These are phyloP conservation scores for Napeogenes sylphis DNA, from an alignment of 2,888 invertebrate species.

Conservation along the genomic window DNA sequence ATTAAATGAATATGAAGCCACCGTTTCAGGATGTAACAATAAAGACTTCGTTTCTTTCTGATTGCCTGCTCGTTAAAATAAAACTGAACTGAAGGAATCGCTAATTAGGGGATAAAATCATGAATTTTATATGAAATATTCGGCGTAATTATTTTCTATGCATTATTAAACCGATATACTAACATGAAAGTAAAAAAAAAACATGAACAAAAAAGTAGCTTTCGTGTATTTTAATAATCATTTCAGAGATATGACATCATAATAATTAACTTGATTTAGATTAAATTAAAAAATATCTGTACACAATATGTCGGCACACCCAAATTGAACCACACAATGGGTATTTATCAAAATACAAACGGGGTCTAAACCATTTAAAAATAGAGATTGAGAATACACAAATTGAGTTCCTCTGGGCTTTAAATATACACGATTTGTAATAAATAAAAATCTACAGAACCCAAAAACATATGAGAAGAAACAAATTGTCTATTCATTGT, in stretches of 20 bases:
- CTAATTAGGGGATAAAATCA: slow-evolving; percentile 1
- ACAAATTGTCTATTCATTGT: no score
- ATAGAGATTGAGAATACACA: background rate
- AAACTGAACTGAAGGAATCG: slow-evolving; percentile 2
- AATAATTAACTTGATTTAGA: no score
- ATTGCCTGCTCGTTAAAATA: slow-evolving; percentile 4
- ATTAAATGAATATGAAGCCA: background rate
- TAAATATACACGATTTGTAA: background rate
- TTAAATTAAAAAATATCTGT: no score
- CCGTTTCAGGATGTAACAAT: slow-evolving; percentile 4
- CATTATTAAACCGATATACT: background rate
- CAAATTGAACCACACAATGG: no score
- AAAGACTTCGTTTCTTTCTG: slow-evolving; percentile 3
- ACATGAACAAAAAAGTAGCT: no score
- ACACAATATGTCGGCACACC: no score
- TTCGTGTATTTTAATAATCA: no score
- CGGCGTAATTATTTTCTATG: background rate
- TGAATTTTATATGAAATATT: slow-evolving; percentile 2
- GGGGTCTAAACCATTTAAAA: background rate
- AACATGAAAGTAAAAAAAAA: no score
- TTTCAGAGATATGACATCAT: no score
- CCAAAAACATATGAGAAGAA: no score
- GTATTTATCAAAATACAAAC: no score
- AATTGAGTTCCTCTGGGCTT: background rate
- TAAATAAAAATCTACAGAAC: background rate